Conservation (phyloP, 2,888 invertebrate genomes). For the Pristionchus arcanus region DNA sequence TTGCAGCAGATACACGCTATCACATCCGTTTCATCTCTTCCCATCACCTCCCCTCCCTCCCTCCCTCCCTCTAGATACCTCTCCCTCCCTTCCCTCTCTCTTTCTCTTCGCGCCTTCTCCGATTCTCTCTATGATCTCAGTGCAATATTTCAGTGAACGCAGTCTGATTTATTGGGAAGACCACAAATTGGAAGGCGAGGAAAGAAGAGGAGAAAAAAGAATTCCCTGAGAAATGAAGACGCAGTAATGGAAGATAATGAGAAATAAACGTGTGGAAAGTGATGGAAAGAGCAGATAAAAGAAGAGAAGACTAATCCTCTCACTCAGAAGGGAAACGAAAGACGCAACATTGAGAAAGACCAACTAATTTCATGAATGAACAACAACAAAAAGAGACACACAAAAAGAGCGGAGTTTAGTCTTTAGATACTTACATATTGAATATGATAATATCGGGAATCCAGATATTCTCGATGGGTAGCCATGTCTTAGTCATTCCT, state of each 20-base stretch:
- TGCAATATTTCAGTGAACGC: background rate
- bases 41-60: background rate
- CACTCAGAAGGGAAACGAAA: background rate
- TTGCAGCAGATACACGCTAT: background rate
- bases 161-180: conserved; percentile 24
- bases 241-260: conserved; percentile 49
- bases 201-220: conserved; percentile 30
- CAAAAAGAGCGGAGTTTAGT: background rate
- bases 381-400: background rate
- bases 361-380: background rate
- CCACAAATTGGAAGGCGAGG: conserved; percentile 26
- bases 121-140: conserved; percentile 1
- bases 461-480: conserved; percentile 91
- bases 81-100: background rate
- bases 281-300: conserved; percentile 1
- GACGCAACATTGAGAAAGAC: conserved; percentile 19
- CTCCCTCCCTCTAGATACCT: background rate
- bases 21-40: conserved; percentile 32
- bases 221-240: conserved; percentile 10
- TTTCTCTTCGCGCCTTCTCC: background rate
- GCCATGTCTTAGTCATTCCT: conserved; percentile 88
- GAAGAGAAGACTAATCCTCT: conserved; percentile 21
- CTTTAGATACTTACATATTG: conserved; percentile 86
- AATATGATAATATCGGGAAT: conserved; percentile 91
- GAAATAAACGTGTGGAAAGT: conserved; percentile 26